Percentiles rank a stretch among this genome's conserved stretches.
Conservation (phyloP, 2,113 vertebrate species). For the Corythornis vintsioides region DNA sequence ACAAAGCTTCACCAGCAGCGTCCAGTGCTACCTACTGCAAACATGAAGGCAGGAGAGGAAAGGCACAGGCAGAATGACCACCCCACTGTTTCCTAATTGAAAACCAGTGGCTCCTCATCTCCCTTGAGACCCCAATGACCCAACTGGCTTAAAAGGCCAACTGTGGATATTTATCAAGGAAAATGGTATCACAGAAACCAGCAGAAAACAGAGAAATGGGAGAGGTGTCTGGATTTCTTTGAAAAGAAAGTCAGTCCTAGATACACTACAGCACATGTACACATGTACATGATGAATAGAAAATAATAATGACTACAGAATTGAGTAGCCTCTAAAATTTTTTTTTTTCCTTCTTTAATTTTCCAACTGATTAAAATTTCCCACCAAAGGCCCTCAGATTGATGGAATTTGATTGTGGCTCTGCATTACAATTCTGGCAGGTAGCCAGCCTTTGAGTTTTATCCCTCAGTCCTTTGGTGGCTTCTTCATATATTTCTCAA, state of each 20-base stretch:
- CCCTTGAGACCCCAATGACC: not conserved
- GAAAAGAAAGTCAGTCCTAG: not conserved
- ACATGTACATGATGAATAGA: not conserved
- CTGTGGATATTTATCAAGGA: not conserved
- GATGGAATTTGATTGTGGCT: not conserved
- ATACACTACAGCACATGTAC: not conserved
- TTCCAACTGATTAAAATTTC: conserved; percentile 27
- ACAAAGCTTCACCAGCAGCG: not conserved
- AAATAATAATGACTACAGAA: not conserved
- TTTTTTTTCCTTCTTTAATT: not conserved
- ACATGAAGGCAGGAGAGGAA: not conserved
- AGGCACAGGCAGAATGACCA: not conserved
- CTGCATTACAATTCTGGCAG: not conserved
- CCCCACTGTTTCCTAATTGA: not conserved
- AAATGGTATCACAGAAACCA: not conserved
- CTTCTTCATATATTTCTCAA: conserved; percentile 30
- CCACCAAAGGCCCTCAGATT: not conserved
- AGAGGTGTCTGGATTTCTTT: not conserved
- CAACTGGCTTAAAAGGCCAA: not conserved
- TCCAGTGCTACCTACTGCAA: not conserved
- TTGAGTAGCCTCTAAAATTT: not conserved
- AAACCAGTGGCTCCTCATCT: not conserved
- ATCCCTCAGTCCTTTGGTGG: not conserved
- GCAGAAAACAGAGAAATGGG: not conserved
- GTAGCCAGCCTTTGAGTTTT: conserved; percentile 30